phyloP scores from a whole-genome alignment of 2,113 vertebrate species.

The Ictidomys tridecemlineatus region DNA sequence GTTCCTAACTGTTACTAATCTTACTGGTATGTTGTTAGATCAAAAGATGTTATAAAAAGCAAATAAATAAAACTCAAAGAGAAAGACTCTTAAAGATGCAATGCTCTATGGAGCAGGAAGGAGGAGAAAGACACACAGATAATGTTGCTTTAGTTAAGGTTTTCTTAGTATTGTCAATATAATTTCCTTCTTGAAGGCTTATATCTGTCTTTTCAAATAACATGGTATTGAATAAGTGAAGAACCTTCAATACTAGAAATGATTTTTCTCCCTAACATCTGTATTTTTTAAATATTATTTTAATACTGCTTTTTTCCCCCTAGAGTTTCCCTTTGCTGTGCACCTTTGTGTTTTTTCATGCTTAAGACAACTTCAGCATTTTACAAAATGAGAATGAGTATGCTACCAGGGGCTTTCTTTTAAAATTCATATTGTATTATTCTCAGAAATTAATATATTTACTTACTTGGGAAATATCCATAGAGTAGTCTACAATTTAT shows the following conservation, averaged over 20 bases:
- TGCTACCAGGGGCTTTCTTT: not conserved
- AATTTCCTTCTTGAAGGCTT: slow-evolving; percentile 73
- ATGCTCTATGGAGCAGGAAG: slow-evolving; percentile 74
- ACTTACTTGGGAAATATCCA: slow-evolving; percentile 1
- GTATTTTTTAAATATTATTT: slow-evolving; percentile 17
- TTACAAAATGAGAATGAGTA: slow-evolving; percentile 7
- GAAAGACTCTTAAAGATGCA: slow-evolving; percentile 75
- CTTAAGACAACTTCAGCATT: not conserved
- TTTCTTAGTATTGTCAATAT: slow-evolving; percentile 71
- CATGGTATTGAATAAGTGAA: slow-evolving; percentile 66
- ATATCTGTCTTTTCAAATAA: slow-evolving; percentile 70
- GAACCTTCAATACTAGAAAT: not conserved
- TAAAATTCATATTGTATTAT: slow-evolving; percentile 38
- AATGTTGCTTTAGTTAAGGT: slow-evolving; percentile 82
- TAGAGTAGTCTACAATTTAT: slow-evolving; percentile 7
- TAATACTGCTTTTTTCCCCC: not conserved
- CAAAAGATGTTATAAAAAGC: slow-evolving; percentile 2
- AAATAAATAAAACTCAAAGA: slow-evolving; percentile 11
- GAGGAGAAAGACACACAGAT: slow-evolving; percentile 63
- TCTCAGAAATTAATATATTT: slow-evolving; percentile 58
- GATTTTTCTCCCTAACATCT: slow-evolving; percentile 6
- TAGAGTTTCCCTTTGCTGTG: not conserved
- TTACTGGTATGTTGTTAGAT: not conserved
- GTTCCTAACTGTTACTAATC: not conserved
- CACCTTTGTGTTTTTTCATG: not conserved